These are phyloP conservation scores for Agriopis marginaria DNA, from an alignment of 2,888 invertebrate genomes.

Conservation along the genomic window DNA sequence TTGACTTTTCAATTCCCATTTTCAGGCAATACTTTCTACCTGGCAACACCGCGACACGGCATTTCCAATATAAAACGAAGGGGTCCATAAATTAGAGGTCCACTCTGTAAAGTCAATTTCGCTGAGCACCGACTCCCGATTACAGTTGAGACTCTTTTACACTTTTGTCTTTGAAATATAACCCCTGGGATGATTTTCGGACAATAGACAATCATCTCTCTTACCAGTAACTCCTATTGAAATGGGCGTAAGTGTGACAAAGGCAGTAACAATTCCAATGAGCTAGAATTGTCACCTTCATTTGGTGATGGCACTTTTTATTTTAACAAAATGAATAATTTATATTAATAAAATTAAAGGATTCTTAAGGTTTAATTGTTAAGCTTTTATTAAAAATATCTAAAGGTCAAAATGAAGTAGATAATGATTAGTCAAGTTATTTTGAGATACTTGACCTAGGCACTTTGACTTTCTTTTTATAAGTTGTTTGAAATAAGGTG, in stretches of 20 bases:
- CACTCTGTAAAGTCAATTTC: constrained; percentile 68
- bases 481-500: background rate
- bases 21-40: constrained; percentile 1
- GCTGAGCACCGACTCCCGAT: constrained; percentile 53
- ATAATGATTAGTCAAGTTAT: background rate
- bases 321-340: constrained; percentile 1
- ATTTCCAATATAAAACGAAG: constrained; percentile 65
- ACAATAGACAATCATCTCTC: background rate
- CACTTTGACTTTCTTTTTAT: background rate
- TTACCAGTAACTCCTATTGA: background rate
- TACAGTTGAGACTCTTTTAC: constrained; percentile 49
- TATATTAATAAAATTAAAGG: background rate
- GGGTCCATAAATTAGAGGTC: constrained; percentile 74
- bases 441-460: constrained; percentile 1
- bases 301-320: background rate
- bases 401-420: background rate
- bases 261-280: background rate
- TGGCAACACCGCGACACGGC: constrained; percentile 49
- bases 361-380: background rate
- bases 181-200: constrained; percentile 32
- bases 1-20: background rate
- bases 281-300: background rate
- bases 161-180: constrained; percentile 35
- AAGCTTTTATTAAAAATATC: constrained; percentile 9
- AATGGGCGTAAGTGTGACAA: background rate